Conservation (phyloP, 2,797 vertebrate genomes). For the Muraenolepis orangiensis region DNA sequence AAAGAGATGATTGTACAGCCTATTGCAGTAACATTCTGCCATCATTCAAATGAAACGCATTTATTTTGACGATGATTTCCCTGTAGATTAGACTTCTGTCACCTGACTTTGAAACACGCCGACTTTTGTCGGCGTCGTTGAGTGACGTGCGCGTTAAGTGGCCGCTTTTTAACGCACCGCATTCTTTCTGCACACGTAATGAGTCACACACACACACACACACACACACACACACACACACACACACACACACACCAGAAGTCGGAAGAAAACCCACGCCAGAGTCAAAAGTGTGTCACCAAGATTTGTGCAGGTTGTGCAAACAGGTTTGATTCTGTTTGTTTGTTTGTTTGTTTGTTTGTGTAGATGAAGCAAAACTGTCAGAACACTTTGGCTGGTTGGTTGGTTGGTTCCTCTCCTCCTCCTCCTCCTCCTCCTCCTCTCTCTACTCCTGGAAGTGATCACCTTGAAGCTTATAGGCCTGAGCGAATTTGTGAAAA, state of each 20-base stretch:
- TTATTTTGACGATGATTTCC: constrained; percentile 28
- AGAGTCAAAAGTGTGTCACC: not conserved
- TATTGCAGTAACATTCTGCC: not conserved
- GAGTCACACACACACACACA: not conserved
- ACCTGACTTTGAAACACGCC: not conserved
- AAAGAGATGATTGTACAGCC: constrained; percentile 27
- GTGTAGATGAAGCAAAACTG: constrained; percentile 23
- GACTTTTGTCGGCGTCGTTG: not conserved
- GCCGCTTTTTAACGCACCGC: not conserved
- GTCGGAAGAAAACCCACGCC: not conserved
- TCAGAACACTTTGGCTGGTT: constrained; percentile 9
- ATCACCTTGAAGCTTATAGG: constrained; percentile 41
- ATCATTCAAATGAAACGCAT: constrained; percentile 18
- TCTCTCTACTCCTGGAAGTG: constrained; percentile 17
- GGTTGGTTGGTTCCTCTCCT: not conserved
- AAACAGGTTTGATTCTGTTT: constrained; percentile 16
- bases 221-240: not conserved
- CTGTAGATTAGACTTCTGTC: not conserved
- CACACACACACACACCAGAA: not conserved
- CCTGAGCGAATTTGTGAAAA: constrained; percentile 41
- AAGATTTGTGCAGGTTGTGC: constrained; percentile 1
- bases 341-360: not conserved
- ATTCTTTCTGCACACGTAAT: not conserved
- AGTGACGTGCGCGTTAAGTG: not conserved
- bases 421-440: not conserved